Conservation (phyloP, 2,113 vertebrate species). For the Callorhinus ursinus region DNA sequence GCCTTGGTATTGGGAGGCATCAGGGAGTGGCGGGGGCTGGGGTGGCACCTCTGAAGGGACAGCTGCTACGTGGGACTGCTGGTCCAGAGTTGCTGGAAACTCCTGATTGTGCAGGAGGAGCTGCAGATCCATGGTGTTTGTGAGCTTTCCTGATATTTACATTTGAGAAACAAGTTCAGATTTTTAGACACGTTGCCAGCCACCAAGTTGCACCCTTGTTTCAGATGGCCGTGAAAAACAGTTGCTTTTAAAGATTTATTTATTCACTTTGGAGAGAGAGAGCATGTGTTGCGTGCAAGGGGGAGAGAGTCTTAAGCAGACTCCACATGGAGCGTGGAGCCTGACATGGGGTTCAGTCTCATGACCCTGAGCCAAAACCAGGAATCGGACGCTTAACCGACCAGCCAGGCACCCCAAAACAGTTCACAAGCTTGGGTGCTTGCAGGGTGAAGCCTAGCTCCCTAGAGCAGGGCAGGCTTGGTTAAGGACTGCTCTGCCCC, state of each 20-base stretch:
- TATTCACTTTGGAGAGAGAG: not conserved
- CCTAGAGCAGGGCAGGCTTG: not conserved
- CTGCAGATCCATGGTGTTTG: not conserved
- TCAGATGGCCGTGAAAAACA: not conserved
- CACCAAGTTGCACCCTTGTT: not conserved
- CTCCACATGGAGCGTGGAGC: not conserved
- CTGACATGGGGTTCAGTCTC: not conserved
- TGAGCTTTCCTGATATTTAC: not conserved
- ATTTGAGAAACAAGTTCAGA: constrained; percentile 17
- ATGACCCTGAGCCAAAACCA: not conserved
- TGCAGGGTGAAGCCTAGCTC: not conserved
- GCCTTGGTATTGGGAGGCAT: not conserved
- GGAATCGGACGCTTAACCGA: not conserved
- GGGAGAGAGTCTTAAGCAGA: not conserved
- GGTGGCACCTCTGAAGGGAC: too few relatives aligned
- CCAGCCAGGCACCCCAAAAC: not conserved
- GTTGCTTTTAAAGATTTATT: not conserved
- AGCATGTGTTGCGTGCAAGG: not conserved
- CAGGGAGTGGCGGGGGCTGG: not conserved
- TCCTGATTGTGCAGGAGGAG: not conserved
- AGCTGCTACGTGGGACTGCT: rapidly evolving
- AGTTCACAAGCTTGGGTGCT: not conserved
- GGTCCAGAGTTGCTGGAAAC: not conserved
- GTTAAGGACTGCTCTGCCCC: not conserved
- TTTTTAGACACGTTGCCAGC: not conserved